Base-by-base conservation (phyloP, 2,888 invertebrate genomes). In the Drosophila testacea region DNA sequence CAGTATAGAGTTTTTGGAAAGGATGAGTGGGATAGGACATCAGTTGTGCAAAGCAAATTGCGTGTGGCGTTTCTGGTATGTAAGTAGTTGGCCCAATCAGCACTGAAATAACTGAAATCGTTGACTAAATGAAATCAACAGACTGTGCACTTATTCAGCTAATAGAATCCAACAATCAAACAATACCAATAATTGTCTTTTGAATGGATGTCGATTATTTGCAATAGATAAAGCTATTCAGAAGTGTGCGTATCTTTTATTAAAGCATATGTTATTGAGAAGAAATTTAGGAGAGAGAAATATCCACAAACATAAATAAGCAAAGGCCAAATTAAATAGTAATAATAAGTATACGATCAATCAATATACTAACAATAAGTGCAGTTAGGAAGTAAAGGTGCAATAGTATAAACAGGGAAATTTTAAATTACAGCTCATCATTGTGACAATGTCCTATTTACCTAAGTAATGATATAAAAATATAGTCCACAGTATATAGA, bases 11-110 rank as follows among this genome's bases (percentile, higher is more conserved):
- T 27, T 4, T 28, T 22, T 22, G 22, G 22, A 41, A 32, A 6
- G 34, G 28, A 9, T 36, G 36, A 56, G 57, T 55, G 69, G 13
- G 9, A 30, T 6, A 28, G 27, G 27, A 22, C 74, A 68, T 68
- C 75, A 75, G 67, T 77, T 77, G 77, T 47, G 56, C 52, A 47
- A 63, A 67, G 62, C 54, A 78, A 81, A 73, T 83, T 83, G 83
- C 61, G 83, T 66, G 70, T 73, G 64, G 71, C 68, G 61, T 73
- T 74, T 79, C 65, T 63, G 65, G 73, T 52, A 68, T 86, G 62
- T 68, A 61, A 62, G 61, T 47, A 64, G 67, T 73, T 57, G 54
- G 32, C 41, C 50, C 61, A 78, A 65, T 65, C 75, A 78, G 61
- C 57, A 64, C 28, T 61, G 39, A 65, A 79, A 79, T 74, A 61